Evolutionary conservation across 2,113 vertebrate species (phyloP), one percentile per base, ranked within the genome.

Genomic region (Hylia prasina): DNA sequence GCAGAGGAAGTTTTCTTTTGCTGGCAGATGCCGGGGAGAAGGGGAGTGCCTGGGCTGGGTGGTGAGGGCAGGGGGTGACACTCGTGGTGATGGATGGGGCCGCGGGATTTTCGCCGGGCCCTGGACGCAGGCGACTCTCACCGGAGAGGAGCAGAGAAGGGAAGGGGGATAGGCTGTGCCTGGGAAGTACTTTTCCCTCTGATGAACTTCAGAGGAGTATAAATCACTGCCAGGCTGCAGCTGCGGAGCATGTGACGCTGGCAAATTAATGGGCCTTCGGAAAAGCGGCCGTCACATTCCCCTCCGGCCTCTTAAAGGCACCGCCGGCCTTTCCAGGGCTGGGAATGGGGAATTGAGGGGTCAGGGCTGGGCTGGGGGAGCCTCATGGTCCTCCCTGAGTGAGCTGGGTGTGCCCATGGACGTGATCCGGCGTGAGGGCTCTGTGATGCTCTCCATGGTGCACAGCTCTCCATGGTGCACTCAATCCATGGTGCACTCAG

Each of bases 161-260:
- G 68, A 72, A 68, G 21, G 53, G 75, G 75, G 39, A 70, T 61
- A 72, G 3, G 23, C 86, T 47, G 82, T 2, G 90, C 90, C 90
- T 96, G 95, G 77, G 90, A 96, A 95, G 82, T 89, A 61, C 86
- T 91, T 92, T 95, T 94, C 69, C 91, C 96, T 95, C 90, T 85
- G 78, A 89, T 94, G 96, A 96, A 92, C 95, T 96, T 96, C 82
- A 96, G 96, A 82, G 87, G 70, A 35, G 28, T 60, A 90, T 97
- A 97, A 95, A 97, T 97, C 96, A 91, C 93, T 96, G 94, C 93
- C 96, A 89, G 87, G 94, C 95, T 95, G 94, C 95, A 95, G 92
- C 96, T 95, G 94, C 11, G 71, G 48, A 96, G 66, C 90, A 93
- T 91, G 90, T 96, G 94, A 96, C 20, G 37, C 88, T 91, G 84